These are phyloP conservation scores for Caenorhabditis sp. DNA, from an alignment of 2,888 invertebrate species.

Conservation along the genomic window DNA sequence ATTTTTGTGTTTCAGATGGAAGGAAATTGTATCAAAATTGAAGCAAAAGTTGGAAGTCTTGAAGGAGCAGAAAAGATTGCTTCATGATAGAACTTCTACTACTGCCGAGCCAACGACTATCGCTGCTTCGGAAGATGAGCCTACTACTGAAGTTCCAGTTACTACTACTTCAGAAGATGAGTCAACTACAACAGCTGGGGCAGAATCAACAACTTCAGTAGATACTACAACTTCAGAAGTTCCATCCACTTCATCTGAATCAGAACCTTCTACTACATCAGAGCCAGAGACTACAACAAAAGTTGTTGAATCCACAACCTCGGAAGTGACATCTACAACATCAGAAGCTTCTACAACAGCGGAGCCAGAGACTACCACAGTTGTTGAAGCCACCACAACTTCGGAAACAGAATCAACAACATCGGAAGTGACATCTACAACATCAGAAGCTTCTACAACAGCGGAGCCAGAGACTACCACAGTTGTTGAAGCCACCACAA, in stretches of 20 bases:
- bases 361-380: background rate
- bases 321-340: background rate
- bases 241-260: background rate
- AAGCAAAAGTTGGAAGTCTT: constrained; percentile 46
- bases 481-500: background rate
- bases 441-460: background rate
- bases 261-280: background rate
- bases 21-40: constrained; percentile 38
- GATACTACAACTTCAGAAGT: background rate
- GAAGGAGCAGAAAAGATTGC: constrained; percentile 38
- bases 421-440: too few species aligned
- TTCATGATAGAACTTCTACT: constrained; percentile 21
- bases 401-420: constrained; percentile 7
- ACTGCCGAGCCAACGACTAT: constrained; percentile 11
- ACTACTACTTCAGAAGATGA: constrained; percentile 2
- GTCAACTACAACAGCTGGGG: constrained; percentile 3
- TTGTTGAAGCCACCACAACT: too few species aligned
- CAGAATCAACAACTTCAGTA: background rate
- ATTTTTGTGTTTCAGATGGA: constrained; percentile 30
- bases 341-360: background rate
- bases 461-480: background rate
- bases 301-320: background rate
- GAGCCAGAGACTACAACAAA: background rate
- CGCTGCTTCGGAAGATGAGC: constrained; percentile 15
- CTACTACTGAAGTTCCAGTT: constrained; percentile 7